A percentile compares a stretch with the other conserved stretches of the same genome.
Evolutionary conservation across 2,888 invertebrate species (phyloP).

Genomic region (Belgica antarctica): DNA sequence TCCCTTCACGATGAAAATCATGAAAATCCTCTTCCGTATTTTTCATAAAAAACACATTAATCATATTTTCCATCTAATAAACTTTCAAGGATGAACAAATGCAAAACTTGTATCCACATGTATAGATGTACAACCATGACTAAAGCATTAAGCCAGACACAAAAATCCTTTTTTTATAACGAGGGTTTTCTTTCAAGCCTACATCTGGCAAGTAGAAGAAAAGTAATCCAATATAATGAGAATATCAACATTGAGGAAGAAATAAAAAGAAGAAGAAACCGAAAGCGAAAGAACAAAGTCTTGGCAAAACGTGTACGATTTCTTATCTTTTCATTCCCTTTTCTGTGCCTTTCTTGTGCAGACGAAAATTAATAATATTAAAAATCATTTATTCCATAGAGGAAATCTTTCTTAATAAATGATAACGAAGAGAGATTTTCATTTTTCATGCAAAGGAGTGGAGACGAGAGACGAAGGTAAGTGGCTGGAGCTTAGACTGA

Average conservation of each 20-base stretch:
- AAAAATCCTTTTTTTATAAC: conserved; percentile 35
- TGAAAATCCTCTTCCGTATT: conserved; percentile 4
- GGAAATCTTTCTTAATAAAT: conserved; percentile 25
- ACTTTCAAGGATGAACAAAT: conserved; percentile 25
- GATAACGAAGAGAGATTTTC: conserved; percentile 26
- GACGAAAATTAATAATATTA: conserved; percentile 32
- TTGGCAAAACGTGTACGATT: neutral
- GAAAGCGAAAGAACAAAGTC: no score
- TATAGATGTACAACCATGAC: neutral
- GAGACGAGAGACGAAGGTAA: neutral
- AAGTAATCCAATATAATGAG: conserved; percentile 35
- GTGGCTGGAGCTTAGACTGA: no score
- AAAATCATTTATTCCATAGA: conserved; percentile 35
- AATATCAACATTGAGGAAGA: conserved; percentile 13
- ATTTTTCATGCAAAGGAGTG: conserved; percentile 1
- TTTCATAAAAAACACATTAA: conserved; percentile 39
- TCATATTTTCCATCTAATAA: conserved; percentile 39
- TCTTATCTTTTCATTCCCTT: neutral
- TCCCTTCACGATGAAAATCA: neutral
- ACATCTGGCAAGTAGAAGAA: conserved; percentile 30
- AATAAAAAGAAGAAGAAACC: neutral
- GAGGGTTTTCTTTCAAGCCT: conserved; percentile 14
- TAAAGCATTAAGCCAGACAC: conserved; percentile 26
- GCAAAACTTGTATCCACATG: conserved; percentile 15
- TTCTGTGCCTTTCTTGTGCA: neutral